Percentiles rank a stretch among this genome's conserved stretches.
phyloP scores from a whole-genome alignment of 2,113 vertebrate genomes.

The Erpornis zantholeuca region DNA sequence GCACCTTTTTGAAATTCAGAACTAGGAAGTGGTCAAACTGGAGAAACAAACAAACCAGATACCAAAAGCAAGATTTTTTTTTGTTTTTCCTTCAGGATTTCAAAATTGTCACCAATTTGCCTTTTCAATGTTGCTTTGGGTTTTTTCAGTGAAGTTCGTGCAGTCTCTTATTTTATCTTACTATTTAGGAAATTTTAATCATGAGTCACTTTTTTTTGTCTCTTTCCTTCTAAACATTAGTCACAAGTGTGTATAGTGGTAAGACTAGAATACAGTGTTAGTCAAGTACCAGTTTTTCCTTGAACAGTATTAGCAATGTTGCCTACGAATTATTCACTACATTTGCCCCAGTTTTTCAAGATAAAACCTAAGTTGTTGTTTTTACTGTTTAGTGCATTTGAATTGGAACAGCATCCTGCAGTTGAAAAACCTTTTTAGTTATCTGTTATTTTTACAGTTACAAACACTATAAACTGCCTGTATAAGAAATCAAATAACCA shows the following conservation, averaged over 20 bases:
- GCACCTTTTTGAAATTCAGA: conserved; percentile 85
- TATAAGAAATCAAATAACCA: conserved; percentile 75
- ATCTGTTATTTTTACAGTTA: conserved; percentile 63
- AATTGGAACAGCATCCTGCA: conserved; percentile 65
- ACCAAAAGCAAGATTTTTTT: conserved; percentile 65
- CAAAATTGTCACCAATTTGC: conserved; percentile 62
- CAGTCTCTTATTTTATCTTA: conserved; percentile 66
- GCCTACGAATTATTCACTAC: conserved; percentile 48
- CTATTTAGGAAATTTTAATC: conserved; percentile 70
- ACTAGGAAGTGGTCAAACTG: conserved; percentile 78
- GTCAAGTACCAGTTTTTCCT: conserved; percentile 46
- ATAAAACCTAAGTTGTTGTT: conserved; percentile 25
- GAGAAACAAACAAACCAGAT: conserved; percentile 72
- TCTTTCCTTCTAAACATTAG: conserved; percentile 62
- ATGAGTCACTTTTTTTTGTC: conserved; percentile 60
- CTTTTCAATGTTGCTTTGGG: conserved; percentile 65
- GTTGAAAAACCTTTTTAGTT: conserved; percentile 39
- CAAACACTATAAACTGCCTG: conserved; percentile 78
- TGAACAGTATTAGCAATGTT: conserved; percentile 54
- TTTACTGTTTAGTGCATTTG: conserved; percentile 62
- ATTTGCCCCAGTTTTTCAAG: conserved; percentile 31
- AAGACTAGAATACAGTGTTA: conserved; percentile 58
- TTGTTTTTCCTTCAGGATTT: conserved; percentile 38
- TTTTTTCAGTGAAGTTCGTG: conserved; percentile 74
- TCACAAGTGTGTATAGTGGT: conserved; percentile 55